Conservation (phyloP, 2,888 invertebrate genomes). For the Drosophila mulleri region DNA sequence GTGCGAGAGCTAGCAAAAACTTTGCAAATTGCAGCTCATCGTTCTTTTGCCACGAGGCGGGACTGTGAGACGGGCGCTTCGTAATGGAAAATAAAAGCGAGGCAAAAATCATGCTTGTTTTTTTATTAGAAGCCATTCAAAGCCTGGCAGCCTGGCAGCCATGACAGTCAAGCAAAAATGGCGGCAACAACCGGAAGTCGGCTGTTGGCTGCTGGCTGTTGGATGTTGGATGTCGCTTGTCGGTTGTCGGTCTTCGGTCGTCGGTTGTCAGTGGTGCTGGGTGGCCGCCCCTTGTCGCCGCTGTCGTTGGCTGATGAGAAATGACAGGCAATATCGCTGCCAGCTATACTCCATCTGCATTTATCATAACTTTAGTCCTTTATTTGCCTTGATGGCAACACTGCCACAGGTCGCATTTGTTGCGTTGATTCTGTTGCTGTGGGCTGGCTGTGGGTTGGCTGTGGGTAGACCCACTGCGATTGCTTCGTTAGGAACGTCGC, state of each 20-base stretch:
- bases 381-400: slow-evolving; percentile 65
- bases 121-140: slow-evolving; percentile 76
- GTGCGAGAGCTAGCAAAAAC: slow-evolving; percentile 64
- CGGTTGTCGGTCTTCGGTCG: too few relatives aligned
- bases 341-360: slow-evolving; percentile 77
- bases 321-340: slow-evolving; percentile 78
- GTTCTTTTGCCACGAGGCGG: slow-evolving; percentile 43
- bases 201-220: slow-evolving; percentile 59
- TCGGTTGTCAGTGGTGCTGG: slow-evolving; percentile 16
- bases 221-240: background rate
- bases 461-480: slow-evolving; percentile 14
- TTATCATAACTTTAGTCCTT: slow-evolving; percentile 78
- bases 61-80: background rate
- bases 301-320: slow-evolving; percentile 69
- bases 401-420: slow-evolving; percentile 36
- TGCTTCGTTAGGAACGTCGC: slow-evolving; percentile 54
- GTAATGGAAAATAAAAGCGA: slow-evolving; percentile 76
- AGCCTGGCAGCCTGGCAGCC: slow-evolving; percentile 57
- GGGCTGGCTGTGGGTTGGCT: background rate
- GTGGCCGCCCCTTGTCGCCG: background rate
- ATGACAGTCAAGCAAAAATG: slow-evolving; percentile 66
- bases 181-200: slow-evolving; percentile 78
- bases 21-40: slow-evolving; percentile 77
- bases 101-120: slow-evolving; percentile 67
- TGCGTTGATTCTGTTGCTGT: slow-evolving; percentile 25